phyloP scores from a whole-genome alignment of 1,140 invertebrate genomes.

The Meloidogyne floridensis region DNA sequence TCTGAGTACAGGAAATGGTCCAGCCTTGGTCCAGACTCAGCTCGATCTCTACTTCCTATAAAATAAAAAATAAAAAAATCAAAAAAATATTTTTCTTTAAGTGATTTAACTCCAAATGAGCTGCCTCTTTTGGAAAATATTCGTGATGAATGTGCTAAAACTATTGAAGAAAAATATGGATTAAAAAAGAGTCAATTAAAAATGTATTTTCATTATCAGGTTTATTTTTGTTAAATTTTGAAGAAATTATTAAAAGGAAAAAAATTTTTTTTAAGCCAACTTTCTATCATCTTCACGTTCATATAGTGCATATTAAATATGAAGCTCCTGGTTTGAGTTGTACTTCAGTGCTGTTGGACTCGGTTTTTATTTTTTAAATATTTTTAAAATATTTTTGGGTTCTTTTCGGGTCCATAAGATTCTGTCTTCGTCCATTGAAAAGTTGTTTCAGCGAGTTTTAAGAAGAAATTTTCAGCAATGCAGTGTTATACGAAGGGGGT shows the following conservation, averaged over 20 bases:
- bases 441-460: too few species aligned
- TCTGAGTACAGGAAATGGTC: too few species aligned
- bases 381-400: background rate
- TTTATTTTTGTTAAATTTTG: background rate
- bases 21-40: too few species aligned
- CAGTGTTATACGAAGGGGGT: too few species aligned
- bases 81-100: conserved; percentile 22
- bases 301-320: conserved; percentile 80
- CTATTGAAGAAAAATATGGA: conserved; percentile 45
- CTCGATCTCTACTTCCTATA: too few species aligned
- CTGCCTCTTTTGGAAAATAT: conserved; percentile 51
- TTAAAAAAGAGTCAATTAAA: conserved; percentile 66
- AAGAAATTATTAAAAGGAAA: background rate
- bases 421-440: too few species aligned
- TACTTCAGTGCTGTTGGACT: conserved; percentile 72
- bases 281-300: conserved; percentile 93
- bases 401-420: too few species aligned
- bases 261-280: conserved; percentile 72
- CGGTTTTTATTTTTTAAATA: background rate
- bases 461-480: too few species aligned
- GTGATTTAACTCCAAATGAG: conserved; percentile 44
- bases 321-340: conserved; percentile 67
- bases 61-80: background rate
- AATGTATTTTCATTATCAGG: conserved; percentile 85
- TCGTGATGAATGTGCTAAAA: conserved; percentile 40